Evolutionary conservation across 1,140 invertebrate genomes (phyloP).

Genomic region (Tribolium madens): DNA sequence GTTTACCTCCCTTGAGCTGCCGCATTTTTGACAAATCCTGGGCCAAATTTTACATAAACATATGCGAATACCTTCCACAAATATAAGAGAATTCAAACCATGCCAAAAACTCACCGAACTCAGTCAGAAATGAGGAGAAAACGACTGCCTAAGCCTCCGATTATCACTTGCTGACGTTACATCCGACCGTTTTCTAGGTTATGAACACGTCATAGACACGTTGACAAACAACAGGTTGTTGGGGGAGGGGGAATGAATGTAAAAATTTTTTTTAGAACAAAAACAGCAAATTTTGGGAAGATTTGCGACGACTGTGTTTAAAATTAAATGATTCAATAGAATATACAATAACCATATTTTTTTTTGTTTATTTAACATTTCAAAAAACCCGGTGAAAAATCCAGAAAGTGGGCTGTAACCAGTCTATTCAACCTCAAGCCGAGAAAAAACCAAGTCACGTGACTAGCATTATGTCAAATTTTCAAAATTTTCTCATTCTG

Average conservation of each 20-base stretch:
- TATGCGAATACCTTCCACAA: background rate
- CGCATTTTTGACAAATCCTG: slow-evolving; percentile 70
- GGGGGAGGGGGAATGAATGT: background rate
- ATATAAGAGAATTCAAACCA: background rate
- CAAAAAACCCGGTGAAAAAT: background rate
- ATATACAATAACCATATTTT: background rate
- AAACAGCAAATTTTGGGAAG: background rate
- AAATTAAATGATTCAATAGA: background rate
- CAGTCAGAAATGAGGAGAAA: background rate
- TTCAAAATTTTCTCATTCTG: background rate
- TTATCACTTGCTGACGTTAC: slow-evolving; percentile 28
- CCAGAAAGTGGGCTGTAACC: background rate
- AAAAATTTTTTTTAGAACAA: background rate
- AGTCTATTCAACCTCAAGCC: background rate
- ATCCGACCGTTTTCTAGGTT: slow-evolving; percentile 31
- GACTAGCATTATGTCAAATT: background rate
- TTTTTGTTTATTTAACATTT: background rate
- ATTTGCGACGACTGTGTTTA: background rate
- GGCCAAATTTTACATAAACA: background rate
- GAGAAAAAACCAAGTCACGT: background rate
- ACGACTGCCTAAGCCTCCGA: background rate
- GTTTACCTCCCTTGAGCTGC: slow-evolving; percentile 82
- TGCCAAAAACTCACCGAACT: background rate
- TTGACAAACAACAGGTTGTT: slow-evolving; percentile 45
- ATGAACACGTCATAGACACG: slow-evolving; percentile 36